phyloP scores from a whole-genome alignment of 2,888 invertebrate species.

The Dione vanillae region DNA sequence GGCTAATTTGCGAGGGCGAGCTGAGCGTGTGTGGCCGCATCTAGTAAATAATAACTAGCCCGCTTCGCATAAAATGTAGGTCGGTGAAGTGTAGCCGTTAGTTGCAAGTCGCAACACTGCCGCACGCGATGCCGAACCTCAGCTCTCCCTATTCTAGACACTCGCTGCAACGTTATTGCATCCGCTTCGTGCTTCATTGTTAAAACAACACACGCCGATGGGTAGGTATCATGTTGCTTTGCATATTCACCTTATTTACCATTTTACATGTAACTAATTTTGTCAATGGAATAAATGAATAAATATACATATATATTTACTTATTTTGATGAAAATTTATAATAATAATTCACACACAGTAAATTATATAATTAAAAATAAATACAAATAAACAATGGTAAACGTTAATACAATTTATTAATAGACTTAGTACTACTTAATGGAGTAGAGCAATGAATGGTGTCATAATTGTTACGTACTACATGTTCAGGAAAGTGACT shows the following conservation, averaged over 20 bases:
- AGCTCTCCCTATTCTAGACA: conserved; percentile 59
- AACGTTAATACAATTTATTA: neutral
- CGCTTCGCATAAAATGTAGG: conserved; percentile 81
- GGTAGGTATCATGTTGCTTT: conserved; percentile 32
- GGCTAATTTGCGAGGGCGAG: conserved; percentile 59
- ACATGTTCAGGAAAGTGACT: conserved; percentile 65
- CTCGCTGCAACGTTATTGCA: conserved; percentile 58
- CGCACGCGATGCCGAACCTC: conserved; percentile 71
- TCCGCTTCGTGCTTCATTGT: conserved; percentile 56
- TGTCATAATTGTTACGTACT: conserved; percentile 57
- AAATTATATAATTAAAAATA: neutral
- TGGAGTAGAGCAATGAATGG: conserved; percentile 31
- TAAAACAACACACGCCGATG: conserved; percentile 45
- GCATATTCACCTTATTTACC: conserved; percentile 1
- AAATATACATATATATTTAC: neutral
- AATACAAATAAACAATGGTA: neutral
- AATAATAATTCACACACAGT: neutral
- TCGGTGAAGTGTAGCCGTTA: conserved; percentile 73
- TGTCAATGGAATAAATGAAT: too few species aligned
- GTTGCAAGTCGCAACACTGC: conserved; percentile 60
- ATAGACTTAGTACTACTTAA: conserved; percentile 17
- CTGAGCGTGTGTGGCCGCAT: conserved; percentile 65
- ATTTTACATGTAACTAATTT: neutral
- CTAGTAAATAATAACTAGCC: conserved; percentile 73
- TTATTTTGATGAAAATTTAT: neutral